A percentile compares a stretch with the other conserved stretches of the same genome.
phyloP scores from a whole-genome alignment of 2,113 vertebrate species.

The Jacana jacana region DNA sequence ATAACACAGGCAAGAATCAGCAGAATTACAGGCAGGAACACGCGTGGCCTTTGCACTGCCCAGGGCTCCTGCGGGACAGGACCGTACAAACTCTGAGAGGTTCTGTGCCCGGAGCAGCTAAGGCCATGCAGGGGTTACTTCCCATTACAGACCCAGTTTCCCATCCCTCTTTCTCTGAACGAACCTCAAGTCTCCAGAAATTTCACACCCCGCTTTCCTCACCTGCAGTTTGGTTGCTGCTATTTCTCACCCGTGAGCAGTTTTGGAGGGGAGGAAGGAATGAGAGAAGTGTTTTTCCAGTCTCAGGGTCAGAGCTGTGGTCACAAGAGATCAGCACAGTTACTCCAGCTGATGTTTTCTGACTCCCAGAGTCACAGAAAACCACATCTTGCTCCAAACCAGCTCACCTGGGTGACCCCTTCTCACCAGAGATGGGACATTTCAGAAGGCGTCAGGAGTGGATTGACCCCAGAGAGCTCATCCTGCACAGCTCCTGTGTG shows the following conservation, averaged over 20 bases:
- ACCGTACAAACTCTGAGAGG: background rate
- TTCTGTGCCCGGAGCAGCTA: background rate
- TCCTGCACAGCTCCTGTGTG: background rate
- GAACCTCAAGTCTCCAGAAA: background rate
- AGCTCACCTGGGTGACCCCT: background rate
- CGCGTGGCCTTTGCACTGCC: background rate
- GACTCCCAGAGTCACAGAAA: background rate
- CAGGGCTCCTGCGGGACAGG: background rate
- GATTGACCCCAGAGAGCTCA: background rate
- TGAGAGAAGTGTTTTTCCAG: background rate
- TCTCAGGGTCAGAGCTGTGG: background rate
- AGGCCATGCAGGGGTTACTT: background rate
- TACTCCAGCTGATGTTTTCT: background rate
- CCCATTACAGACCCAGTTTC: background rate
- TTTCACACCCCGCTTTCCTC: background rate
- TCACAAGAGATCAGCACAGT: background rate
- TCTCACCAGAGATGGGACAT: background rate
- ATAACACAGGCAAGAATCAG: background rate
- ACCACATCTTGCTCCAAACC: background rate
- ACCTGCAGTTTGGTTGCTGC: background rate
- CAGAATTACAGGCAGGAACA: background rate
- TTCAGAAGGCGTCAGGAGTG: background rate
- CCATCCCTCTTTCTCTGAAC: background rate
- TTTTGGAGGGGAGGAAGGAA: background rate
- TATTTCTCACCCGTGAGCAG: background rate